Evolutionary conservation across 2,113 vertebrate species (phyloP).

Genomic region (Stercorarius parasiticus): DNA sequence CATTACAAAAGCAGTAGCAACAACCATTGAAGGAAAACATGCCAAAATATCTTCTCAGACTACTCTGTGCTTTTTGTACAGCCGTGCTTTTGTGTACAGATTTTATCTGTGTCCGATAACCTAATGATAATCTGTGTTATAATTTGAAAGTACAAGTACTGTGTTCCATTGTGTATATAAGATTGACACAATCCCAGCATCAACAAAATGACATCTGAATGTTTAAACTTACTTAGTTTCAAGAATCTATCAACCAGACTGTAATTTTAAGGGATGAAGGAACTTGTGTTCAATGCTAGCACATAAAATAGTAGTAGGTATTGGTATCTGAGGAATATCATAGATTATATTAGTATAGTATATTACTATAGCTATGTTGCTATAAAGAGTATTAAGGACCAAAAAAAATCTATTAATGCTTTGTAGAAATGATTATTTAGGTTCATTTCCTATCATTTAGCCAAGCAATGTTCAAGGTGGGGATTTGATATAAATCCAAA

Average conservation of each 20-base stretch:
- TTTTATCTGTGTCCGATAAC: neutral
- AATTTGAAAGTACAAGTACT: neutral
- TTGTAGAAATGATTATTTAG: neutral
- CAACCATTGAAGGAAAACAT: neutral
- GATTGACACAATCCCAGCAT: neutral
- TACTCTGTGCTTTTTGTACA: neutral
- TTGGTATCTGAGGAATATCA: neutral
- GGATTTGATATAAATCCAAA: neutral
- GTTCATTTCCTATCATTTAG: neutral
- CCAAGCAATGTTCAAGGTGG: neutral
- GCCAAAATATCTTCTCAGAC: neutral
- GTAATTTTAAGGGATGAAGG: neutral
- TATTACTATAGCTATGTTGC: neutral
- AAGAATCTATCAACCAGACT: neutral
- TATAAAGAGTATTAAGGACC: neutral
- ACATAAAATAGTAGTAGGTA: rapidly evolving
- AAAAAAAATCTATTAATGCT: neutral
- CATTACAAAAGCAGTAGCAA: neutral
- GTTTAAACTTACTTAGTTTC: neutral
- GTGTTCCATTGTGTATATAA: neutral
- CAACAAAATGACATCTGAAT: neutral
- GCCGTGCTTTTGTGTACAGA: neutral
- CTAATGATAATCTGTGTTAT: neutral
- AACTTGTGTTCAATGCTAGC: neutral
- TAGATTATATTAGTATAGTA: neutral